phyloP scores from a whole-genome alignment of 2,888 invertebrate genomes.

The Thereva nobilitata region DNA sequence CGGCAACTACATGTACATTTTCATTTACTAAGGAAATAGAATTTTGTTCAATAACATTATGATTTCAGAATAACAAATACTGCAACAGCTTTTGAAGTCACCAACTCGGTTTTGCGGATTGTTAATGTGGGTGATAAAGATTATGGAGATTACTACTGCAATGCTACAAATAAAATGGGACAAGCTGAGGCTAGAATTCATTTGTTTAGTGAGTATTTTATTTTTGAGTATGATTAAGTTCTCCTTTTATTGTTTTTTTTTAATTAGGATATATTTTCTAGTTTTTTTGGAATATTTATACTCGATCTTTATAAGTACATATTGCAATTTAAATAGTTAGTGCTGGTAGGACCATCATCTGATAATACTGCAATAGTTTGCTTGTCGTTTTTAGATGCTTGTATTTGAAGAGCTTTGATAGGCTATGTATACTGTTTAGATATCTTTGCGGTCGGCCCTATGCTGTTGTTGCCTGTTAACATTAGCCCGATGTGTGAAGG shows the following conservation, averaged over 20 bases:
- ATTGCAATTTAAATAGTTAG: too few species aligned
- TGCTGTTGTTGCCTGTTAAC: too few species aligned
- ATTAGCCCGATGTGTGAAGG: too few species aligned
- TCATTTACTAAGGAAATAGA: background rate
- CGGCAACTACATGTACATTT: constrained; percentile 39
- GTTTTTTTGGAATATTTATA: too few species aligned
- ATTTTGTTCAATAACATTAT: background rate
- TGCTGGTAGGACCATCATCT: too few species aligned
- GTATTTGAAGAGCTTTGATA: too few species aligned
- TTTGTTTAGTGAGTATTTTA: constrained; percentile 46
- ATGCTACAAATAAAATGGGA: constrained; percentile 57
- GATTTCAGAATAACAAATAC: constrained; percentile 50
- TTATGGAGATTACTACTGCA: constrained; percentile 56
- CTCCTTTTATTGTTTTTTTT: background rate
- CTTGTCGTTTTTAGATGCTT: too few species aligned
- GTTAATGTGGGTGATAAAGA: constrained; percentile 50
- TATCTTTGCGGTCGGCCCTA: too few species aligned
- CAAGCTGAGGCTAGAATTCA: constrained; percentile 54
- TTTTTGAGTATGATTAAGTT: background rate
- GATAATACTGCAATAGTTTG: too few species aligned
- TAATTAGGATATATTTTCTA: background rate
- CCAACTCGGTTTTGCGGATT: constrained; percentile 54
- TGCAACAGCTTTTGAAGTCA: constrained; percentile 54
- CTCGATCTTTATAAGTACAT: too few species aligned
- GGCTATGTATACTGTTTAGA: too few species aligned